These are phyloP conservation scores for Agriopis leucophaearia DNA, from an alignment of 2,888 invertebrate species.

Conservation along the genomic window DNA sequence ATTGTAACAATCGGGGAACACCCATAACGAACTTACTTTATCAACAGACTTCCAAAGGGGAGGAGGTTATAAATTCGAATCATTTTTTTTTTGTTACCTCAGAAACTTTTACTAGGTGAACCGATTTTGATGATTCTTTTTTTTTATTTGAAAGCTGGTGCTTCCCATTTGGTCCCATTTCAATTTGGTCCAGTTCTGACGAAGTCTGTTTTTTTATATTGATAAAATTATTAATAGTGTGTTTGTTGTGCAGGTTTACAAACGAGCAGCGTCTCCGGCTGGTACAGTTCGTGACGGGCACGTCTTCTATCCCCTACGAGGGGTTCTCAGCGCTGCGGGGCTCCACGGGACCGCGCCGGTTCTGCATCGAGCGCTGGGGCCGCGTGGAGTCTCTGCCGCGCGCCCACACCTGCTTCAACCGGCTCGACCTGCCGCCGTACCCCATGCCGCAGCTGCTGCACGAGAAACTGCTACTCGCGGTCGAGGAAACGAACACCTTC, in stretches of 20 bases:
- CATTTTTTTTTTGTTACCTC: no score
- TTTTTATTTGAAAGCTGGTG: no score
- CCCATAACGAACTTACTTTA: no score
- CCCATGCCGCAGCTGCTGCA: constrained; percentile 96
- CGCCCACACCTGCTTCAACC: constrained; percentile 99
- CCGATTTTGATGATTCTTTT: no score
- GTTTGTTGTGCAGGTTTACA: constrained; percentile 88
- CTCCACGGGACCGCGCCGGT: constrained; percentile 97
- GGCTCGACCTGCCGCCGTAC: constrained; percentile 98
- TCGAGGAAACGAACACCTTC: constrained; percentile 98
- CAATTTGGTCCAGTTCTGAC: no score
- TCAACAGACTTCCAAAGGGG: no score
- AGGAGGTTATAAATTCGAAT: no score
- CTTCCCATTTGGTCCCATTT: no score
- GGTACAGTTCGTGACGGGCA: constrained; percentile 98
- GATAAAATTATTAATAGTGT: neutral
- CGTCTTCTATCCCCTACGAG: constrained; percentile 98
- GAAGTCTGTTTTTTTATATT: no score
- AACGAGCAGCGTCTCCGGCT: constrained; percentile 97
- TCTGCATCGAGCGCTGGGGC: constrained; percentile 99
- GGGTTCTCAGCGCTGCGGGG: constrained; percentile 98
- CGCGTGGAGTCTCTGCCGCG: constrained; percentile 97
- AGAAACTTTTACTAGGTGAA: no score
- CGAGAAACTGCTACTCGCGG: constrained; percentile 96
- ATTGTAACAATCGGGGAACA: no score